These are phyloP conservation scores for Nematopogon swammerdamellus DNA, from an alignment of 2,888 invertebrate species.

Conservation along the genomic window DNA sequence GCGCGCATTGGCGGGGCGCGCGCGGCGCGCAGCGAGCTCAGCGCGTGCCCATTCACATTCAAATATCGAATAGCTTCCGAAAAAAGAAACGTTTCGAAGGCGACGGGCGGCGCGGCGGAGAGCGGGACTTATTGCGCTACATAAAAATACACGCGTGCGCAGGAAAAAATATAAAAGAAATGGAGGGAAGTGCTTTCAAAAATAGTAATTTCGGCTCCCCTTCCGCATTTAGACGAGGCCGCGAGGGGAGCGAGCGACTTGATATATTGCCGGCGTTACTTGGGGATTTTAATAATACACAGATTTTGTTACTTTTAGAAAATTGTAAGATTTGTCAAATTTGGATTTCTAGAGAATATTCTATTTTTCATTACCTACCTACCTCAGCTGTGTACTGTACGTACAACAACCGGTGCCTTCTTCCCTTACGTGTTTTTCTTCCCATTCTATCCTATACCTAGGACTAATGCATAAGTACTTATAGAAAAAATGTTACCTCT, in stretches of 20 bases:
- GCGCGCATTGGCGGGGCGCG: conserved; percentile 29
- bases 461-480: no score
- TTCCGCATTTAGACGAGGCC: conserved; percentile 27
- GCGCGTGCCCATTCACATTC: conserved; percentile 32
- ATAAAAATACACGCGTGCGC: conserved; percentile 36
- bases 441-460: no score
- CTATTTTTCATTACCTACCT: neutral
- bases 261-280: conserved; percentile 51
- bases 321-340: conserved; percentile 54
- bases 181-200: conserved; percentile 49
- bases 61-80: conserved; percentile 21
- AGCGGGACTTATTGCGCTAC: conserved; percentile 39
- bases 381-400: no score
- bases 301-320: conserved; percentile 48
- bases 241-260: conserved; percentile 39
- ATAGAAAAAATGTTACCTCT: no score
- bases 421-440: no score
- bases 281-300: conserved; percentile 53
- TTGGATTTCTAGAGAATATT: conserved; percentile 24
- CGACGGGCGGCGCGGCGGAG: conserved; percentile 31
- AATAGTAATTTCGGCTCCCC: conserved; percentile 40
- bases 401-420: no score
- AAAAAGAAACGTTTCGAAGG: conserved; percentile 1
- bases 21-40: conserved; percentile 32
- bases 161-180: conserved; percentile 51